phyloP scores from a whole-genome alignment of 2,113 vertebrate species.

The Ammodytes marinus region DNA sequence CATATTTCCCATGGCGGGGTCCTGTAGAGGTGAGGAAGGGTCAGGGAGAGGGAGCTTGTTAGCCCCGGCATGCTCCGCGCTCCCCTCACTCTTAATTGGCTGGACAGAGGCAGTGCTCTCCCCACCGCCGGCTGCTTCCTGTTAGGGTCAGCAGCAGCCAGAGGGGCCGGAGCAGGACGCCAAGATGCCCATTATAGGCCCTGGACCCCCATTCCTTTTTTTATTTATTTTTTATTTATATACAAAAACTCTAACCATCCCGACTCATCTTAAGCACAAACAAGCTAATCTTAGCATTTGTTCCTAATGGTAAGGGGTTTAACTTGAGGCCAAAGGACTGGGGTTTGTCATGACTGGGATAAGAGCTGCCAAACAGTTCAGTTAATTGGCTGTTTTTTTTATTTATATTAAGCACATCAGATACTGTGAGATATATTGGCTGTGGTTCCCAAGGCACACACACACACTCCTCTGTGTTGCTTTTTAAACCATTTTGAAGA shows the following conservation, averaged over 20 bases:
- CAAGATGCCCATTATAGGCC: conserved; percentile 65
- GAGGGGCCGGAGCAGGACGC: conserved; percentile 55
- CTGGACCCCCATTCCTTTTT: conserved; percentile 60
- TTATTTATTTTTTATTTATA: conserved; percentile 74
- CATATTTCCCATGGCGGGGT: conserved; percentile 77
- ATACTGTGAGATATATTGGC: conserved; percentile 38
- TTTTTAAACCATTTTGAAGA: conserved; percentile 16
- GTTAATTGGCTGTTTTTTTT: conserved; percentile 72
- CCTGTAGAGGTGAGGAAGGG: conserved; percentile 81
- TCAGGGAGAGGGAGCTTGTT: conserved; percentile 82
- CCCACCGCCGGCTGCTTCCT: conserved; percentile 71
- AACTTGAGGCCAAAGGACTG: conserved; percentile 53
- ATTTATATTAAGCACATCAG: conserved; percentile 55
- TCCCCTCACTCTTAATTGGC: conserved; percentile 77
- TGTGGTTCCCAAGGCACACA: conserved; percentile 30
- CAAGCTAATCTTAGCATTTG: conserved; percentile 37
- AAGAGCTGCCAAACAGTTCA: conserved; percentile 62
- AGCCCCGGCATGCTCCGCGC: conserved; percentile 68
- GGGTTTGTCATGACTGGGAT: conserved; percentile 73
- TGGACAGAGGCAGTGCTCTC: conserved; percentile 61
- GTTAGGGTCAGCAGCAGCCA: conserved; percentile 72
- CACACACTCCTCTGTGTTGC: conserved; percentile 1
- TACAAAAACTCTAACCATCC: conserved; percentile 44
- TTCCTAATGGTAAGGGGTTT: conserved; percentile 33
- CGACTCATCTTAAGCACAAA: conserved; percentile 47